phyloP scores from a whole-genome alignment of 2,113 vertebrate genomes.

The Ochotona curzoniae region DNA sequence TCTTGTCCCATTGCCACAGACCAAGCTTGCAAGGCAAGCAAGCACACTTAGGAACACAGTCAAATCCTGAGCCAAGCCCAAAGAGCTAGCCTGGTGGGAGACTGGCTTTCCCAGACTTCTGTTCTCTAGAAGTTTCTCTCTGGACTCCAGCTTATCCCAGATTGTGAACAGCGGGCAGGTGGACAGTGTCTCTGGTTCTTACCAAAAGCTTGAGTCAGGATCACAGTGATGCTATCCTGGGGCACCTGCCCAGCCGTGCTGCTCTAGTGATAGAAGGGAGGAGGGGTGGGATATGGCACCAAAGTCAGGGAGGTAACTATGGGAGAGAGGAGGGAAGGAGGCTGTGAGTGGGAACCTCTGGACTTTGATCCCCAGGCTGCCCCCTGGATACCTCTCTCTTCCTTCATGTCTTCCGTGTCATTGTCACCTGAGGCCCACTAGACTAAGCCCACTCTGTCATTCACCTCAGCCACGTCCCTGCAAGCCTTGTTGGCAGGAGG shows the following conservation, averaged over 20 bases:
- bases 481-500: background rate
- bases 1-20: constrained; percentile 22
- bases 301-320: background rate
- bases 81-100: background rate
- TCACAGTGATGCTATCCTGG: background rate
- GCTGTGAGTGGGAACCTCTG: background rate
- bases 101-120: background rate
- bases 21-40: background rate
- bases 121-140: background rate
- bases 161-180: background rate
- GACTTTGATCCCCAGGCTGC: background rate
- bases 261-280: background rate
- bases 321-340: background rate
- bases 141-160: background rate
- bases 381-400: background rate
- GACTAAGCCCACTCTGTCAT: background rate
- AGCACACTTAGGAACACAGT: background rate
- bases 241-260: background rate
- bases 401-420: background rate
- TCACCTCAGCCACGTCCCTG: background rate
- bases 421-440: background rate
- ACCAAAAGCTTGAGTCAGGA: background rate
- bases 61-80: constrained; percentile 16
- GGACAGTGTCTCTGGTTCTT: background rate
- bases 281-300: background rate